Evolutionary conservation across 92 coral and sea anemone species (phyloP).

Genomic region (Chrysogorgia sp.): DNA sequence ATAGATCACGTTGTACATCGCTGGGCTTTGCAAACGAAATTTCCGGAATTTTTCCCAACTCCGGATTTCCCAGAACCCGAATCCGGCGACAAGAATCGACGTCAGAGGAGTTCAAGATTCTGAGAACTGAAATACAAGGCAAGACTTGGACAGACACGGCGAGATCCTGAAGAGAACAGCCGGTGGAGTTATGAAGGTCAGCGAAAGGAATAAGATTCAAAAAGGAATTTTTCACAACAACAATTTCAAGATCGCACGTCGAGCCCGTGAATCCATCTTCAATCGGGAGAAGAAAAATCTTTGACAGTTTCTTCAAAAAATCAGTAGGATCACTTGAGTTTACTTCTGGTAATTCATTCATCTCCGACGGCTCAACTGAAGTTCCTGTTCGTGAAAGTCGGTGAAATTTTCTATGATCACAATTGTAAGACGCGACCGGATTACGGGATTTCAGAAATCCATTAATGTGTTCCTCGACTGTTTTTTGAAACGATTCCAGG

Average conservation of each 20-base stretch:
- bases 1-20: neutral
- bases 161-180: constrained; percentile 3
- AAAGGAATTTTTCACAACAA: constrained; percentile 27
- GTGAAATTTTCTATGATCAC: constrained; percentile 20
- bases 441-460: constrained; percentile 7
- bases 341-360: neutral
- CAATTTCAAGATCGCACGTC: constrained; percentile 6
- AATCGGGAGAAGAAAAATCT: constrained; percentile 22
- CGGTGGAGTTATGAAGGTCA: constrained; percentile 22
- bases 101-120: neutral
- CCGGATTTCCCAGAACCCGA: constrained; percentile 35
- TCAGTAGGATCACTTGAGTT: constrained; percentile 1
- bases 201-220: constrained; percentile 27
- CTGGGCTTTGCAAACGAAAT: neutral
- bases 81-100: neutral
- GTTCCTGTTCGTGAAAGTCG: neutral
- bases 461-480: constrained; percentile 5
- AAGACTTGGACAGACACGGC: constrained; percentile 7
- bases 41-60: constrained; percentile 11
- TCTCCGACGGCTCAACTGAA: neutral
- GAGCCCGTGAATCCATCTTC: no score
- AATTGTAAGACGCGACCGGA: constrained; percentile 31
- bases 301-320: constrained; percentile 16
- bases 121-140: constrained; percentile 35
- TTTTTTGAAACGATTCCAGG: neutral